Evolutionary conservation across 2,797 vertebrate species (phyloP), one percentile per base, ranked within the genome.

Genomic region (Enteromius trimaculatus): DNA sequence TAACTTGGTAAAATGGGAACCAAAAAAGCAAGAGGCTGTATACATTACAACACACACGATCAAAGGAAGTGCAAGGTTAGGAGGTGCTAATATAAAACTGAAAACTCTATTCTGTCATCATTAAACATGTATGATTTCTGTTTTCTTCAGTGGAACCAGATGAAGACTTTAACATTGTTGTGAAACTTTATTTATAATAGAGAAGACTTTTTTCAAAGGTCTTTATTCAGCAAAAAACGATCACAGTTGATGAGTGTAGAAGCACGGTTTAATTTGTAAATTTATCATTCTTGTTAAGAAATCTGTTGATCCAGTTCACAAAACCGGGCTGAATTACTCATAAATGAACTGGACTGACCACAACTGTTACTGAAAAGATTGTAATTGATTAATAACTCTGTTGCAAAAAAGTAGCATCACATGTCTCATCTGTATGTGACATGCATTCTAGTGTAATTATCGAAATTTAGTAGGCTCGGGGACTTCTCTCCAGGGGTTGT

Each of bases 1-100:
- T 76, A 51, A 42, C 80, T 29, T 75, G 37, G 58, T 79, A 31
- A 77, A 77, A 66, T n/a, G 34, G 34, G 17, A 47, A 42, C 26
- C 31, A 37, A n/a, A 37, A 51, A n/a, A 53, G 6, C 47, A 29
- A 10, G 8, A 9, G 29, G 3, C 58, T 39, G 39, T 37, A 53
- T 79, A 14, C 55, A 64, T 70, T 42, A 60, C 19, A 72, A 72
- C 53, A 21, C 26, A 47, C 23, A 37, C 23, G 39, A 44, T 29
- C 34, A 60, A 44, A 69, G n/a, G n/a, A 58, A 44, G 66, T n/a
- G 68, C 11, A 10, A 7, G 39, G 53, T 26, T 39, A 47, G 21
- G 44, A 53, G 17, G 77, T 23, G 21, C 47, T 39, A 26, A 58
- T 70, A 58, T 14, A 70, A 75, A 75, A 76, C 72, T 34, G 10